phyloP scores from a whole-genome alignment of 2,888 invertebrate species.

The Micropterix aruncella region DNA sequence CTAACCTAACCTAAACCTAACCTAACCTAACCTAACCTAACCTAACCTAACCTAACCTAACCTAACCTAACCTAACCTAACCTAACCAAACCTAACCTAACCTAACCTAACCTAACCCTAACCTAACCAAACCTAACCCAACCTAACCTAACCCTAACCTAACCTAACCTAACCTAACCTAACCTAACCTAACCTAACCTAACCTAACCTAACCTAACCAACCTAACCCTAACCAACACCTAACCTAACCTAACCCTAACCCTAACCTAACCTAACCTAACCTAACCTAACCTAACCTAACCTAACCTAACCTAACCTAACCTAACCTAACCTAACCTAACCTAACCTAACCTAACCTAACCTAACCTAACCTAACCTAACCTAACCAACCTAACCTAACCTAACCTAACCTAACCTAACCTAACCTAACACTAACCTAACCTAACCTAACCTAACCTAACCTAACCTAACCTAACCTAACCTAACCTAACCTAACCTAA shows the following conservation, averaged over 20 bases:
- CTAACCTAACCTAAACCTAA: background rate
- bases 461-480: slow-evolving; percentile 11
- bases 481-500: slow-evolving; percentile 13
- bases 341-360: slow-evolving; percentile 11
- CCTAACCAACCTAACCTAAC: slow-evolving; percentile 10
- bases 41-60: background rate
- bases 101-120: background rate
- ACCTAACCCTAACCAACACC: slow-evolving; percentile 4
- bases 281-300: slow-evolving; percentile 13
- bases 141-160: slow-evolving; percentile 3
- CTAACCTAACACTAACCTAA: slow-evolving; percentile 7
- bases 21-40: background rate
- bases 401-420: slow-evolving; percentile 10
- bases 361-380: slow-evolving; percentile 9
- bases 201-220: slow-evolving; percentile 7
- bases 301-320: slow-evolving; percentile 12
- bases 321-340: slow-evolving; percentile 13
- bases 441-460: slow-evolving; percentile 9
- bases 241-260: slow-evolving; percentile 11
- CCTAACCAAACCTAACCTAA: background rate
- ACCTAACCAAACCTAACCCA: slow-evolving; percentile 2
- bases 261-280: slow-evolving; percentile 12
- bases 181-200: slow-evolving; percentile 4
- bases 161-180: slow-evolving; percentile 1
- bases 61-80: background rate